These are phyloP conservation scores for Thaumatotibia leucotreta DNA, from an alignment of 1,140 invertebrate genomes.

Conservation along the genomic window DNA sequence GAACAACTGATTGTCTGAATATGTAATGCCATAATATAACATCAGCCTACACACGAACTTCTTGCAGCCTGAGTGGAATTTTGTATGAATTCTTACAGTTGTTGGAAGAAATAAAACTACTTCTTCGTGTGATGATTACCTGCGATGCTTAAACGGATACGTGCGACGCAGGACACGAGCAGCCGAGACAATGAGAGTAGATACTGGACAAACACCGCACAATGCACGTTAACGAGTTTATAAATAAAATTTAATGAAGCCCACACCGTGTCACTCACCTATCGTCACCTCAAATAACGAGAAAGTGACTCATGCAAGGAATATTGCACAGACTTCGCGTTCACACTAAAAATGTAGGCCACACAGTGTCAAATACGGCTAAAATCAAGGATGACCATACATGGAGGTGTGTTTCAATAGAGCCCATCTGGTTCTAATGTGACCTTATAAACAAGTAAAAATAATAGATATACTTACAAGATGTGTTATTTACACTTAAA, in stretches of 20 bases:
- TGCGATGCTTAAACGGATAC: background rate
- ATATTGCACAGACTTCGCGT: constrained; percentile 29
- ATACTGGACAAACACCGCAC: background rate
- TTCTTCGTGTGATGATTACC: background rate
- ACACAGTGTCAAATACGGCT: constrained; percentile 21
- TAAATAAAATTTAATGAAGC: constrained; percentile 31
- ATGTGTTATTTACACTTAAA: background rate
- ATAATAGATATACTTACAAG: background rate
- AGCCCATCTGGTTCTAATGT: constrained; percentile 25
- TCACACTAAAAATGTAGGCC: constrained; percentile 33
- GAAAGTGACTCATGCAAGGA: constrained; percentile 29
- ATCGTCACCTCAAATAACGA: constrained; percentile 29
- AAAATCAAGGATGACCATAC: constrained; percentile 24
- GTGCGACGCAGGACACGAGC: background rate
- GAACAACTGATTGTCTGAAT: too few species aligned
- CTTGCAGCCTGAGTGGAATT: too few species aligned
- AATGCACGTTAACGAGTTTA: constrained; percentile 18
- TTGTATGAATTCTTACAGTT: background rate
- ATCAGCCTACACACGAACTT: too few species aligned
- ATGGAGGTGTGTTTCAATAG: constrained; percentile 30
- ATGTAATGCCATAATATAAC: too few species aligned
- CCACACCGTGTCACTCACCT: constrained; percentile 18
- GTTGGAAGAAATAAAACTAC: too few species aligned
- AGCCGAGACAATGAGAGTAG: background rate
- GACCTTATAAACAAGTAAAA: background rate